Conservation (phyloP, 2,113 vertebrate species). For the cattle (Bos taurus) region ARS-UCD2.0 NC_037331.1:81811001-81811500, state of each 20-base stretch:
- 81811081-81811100: neutral
- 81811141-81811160: neutral
- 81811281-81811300: constrained; percentile 41
- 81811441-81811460: constrained; percentile 14
- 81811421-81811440: neutral
- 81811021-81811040: accelerated
- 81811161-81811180: constrained; percentile 45
- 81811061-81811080: constrained; percentile 24
- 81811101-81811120: neutral
- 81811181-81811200: constrained; percentile 28
- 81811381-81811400: constrained; percentile 30
- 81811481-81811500: neutral
- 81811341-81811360: neutral
- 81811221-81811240: constrained; percentile 35
- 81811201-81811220: constrained; percentile 52
- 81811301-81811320: constrained; percentile 61
- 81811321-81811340: neutral
- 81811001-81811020: neutral
- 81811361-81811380: constrained; percentile 45
- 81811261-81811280: constrained; percentile 10
- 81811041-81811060: neutral
- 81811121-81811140: neutral
- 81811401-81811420: neutral
- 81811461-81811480: neutral
- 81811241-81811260: neutral